Evolutionary conservation across 2,888 invertebrate genomes (phyloP).

Genomic region (Rhingia rostrata): DNA sequence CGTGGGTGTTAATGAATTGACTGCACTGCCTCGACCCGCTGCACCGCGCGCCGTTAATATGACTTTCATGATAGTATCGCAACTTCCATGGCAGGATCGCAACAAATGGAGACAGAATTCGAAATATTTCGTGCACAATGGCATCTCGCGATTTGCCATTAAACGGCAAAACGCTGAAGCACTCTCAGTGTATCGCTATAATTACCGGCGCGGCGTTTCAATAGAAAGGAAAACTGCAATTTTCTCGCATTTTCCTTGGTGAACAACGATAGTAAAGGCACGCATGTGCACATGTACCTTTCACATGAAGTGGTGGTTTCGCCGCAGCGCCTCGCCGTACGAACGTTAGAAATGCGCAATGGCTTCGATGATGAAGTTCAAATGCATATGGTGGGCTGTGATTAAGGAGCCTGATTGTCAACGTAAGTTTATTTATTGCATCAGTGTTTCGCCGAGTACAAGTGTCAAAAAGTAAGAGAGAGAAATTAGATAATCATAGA

Average conservation of each 20-base stretch:
- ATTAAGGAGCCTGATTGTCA: constrained; percentile 67
- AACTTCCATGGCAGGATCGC: constrained; percentile 16
- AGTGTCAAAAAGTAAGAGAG: constrained; percentile 27
- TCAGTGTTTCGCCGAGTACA: constrained; percentile 11
- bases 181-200: constrained; percentile 14
- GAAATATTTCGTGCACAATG: constrained; percentile 58
- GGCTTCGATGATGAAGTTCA: constrained; percentile 54
- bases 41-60: not conserved
- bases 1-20: constrained; percentile 71
- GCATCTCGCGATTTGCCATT: constrained; percentile 58
- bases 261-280: constrained; percentile 34
- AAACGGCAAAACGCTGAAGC: constrained; percentile 19
- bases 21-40: constrained; percentile 41
- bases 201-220: constrained; percentile 54
- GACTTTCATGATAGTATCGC: constrained; percentile 15
- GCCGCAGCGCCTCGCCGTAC: constrained; percentile 4
- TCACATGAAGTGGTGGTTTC: constrained; percentile 42
- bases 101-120: constrained; percentile 40
- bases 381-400: constrained; percentile 43
- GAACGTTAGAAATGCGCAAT: constrained; percentile 47
- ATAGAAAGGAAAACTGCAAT: constrained; percentile 71
- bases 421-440: constrained; percentile 65
- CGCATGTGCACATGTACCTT: constrained; percentile 65
- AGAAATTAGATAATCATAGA: constrained; percentile 52
- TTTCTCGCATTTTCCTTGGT: constrained; percentile 52